Conservation (phyloP, 1,140 invertebrate species). For the Sycophaga agraensis region DNA sequence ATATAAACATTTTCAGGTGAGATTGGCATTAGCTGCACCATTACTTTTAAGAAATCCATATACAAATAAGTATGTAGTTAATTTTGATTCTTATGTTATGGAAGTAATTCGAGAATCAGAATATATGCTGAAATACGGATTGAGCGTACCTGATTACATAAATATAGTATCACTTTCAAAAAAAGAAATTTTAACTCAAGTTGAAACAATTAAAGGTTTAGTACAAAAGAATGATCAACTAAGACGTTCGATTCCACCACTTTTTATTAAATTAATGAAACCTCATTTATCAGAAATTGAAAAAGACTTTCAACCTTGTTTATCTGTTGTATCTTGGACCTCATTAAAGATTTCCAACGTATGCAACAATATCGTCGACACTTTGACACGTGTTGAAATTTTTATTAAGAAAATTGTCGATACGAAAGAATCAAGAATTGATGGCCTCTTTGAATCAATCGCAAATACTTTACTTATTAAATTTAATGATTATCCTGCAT, state of each 20-base stretch:
- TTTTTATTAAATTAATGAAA: conserved; percentile 71
- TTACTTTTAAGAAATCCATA: conserved; percentile 61
- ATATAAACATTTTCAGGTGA: conserved; percentile 53
- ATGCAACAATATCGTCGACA: conserved; percentile 61
- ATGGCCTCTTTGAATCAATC: conserved; percentile 70
- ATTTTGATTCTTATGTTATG: conserved; percentile 69
- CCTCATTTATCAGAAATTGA: conserved; percentile 70
- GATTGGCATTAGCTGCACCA: conserved; percentile 62
- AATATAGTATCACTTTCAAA: conserved; percentile 68
- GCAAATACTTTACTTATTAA: conserved; percentile 66
- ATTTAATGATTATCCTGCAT: conserved; percentile 66
- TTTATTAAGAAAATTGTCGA: conserved; percentile 74
- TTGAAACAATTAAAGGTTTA: conserved; percentile 62
- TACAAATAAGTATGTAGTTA: conserved; percentile 64
- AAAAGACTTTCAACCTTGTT: conserved; percentile 71
- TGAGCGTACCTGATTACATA: conserved; percentile 67
- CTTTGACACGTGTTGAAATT: conserved; percentile 67
- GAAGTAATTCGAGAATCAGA: conserved; percentile 74
- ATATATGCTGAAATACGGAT: conserved; percentile 68
- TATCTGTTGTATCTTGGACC: conserved; percentile 79
- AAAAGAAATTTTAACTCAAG: conserved; percentile 64
- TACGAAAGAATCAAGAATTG: conserved; percentile 75
- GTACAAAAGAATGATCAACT: conserved; percentile 63
- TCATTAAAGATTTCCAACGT: conserved; percentile 71
- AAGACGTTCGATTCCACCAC: conserved; percentile 58